Evolutionary conservation across 2,888 invertebrate genomes (phyloP).

Genomic region (Antheraea assamensis): DNA sequence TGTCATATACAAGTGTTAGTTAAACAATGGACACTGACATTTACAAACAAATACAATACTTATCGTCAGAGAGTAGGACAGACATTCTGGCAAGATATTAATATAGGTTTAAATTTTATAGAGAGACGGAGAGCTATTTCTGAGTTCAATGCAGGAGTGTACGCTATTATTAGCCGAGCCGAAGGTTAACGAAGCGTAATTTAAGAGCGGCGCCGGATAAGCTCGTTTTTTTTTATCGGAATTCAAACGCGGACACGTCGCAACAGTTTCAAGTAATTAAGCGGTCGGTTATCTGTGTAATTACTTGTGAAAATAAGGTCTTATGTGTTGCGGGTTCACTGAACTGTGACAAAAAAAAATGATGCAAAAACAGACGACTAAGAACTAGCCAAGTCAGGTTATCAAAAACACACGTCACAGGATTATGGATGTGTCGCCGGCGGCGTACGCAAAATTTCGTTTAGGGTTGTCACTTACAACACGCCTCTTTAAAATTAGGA

Average conservation of each 20-base stretch:
- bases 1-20: slow-evolving; percentile 28
- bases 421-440: slow-evolving; percentile 75
- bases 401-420: slow-evolving; percentile 77
- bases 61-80: slow-evolving; percentile 49
- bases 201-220: slow-evolving; percentile 62
- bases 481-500: neutral
- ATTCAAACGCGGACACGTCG: slow-evolving; percentile 53
- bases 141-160: slow-evolving; percentile 42
- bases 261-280: slow-evolving; percentile 74
- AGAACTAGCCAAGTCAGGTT: slow-evolving; percentile 59
- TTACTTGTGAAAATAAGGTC: slow-evolving; percentile 72
- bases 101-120: slow-evolving; percentile 39
- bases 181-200: slow-evolving; percentile 65
- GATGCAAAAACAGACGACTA: slow-evolving; percentile 55
- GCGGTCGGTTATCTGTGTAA: slow-evolving; percentile 70
- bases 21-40: slow-evolving; percentile 31
- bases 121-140: slow-evolving; percentile 60
- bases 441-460: slow-evolving; percentile 45
- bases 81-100: slow-evolving; percentile 66
- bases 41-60: slow-evolving; percentile 39
- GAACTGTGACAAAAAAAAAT: slow-evolving; percentile 54
- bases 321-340: slow-evolving; percentile 58
- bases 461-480: slow-evolving; percentile 33
- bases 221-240: slow-evolving; percentile 56
- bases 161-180: slow-evolving; percentile 50